Evolutionary conservation across 2,797 vertebrate genomes (phyloP), one percentile per base, ranked within the genome.

Genomic region (Pangasius sanitwongsei): DNA sequence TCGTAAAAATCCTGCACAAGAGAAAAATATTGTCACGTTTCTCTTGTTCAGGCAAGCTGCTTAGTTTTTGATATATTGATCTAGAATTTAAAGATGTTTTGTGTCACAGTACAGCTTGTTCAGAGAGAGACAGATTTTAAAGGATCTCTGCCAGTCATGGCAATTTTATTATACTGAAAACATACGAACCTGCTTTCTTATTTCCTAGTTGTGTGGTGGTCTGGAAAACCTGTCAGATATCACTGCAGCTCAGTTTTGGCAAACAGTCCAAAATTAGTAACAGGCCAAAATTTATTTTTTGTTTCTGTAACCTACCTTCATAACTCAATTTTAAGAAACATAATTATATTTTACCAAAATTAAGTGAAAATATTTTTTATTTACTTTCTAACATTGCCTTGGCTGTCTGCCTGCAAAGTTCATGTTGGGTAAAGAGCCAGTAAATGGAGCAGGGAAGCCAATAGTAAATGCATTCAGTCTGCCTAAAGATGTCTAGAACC

Each of bases 11-110:
- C 50, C 34, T n/a, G 23, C 6, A 65, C 13, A 28, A 28, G 7
- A 48, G 15, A 63, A 78, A 50, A 25, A 50, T 37, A 53, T n/a
- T n/a, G 13, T 86, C 37, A 37, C 25, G 31, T 63, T 53, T 50
- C 28, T 86, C 69, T 59, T 85, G 72, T 81, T 59, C 50, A 89
- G 75, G 11, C 75, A 59, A 23, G 31, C 34, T 86, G 59, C 6
- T 1, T n/a, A 15, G 61, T 67, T 84, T 37, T 57, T 78, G 11
- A 41, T 20, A 69, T 86, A 55, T 69, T 59, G 34, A 48, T 44
- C 0, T 85, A n/a, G 41, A 84, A n/a, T 67, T 1, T 67, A 31
- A 67, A n/a, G 7, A 28, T 82, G 57, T 25, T 37, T 37, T 82
- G 8, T 41, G 57, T 15, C 28, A 20, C 12, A 4, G 12, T 16